phyloP scores from a whole-genome alignment of 2,113 vertebrate genomes.

The Ploceus nigricollis region DNA sequence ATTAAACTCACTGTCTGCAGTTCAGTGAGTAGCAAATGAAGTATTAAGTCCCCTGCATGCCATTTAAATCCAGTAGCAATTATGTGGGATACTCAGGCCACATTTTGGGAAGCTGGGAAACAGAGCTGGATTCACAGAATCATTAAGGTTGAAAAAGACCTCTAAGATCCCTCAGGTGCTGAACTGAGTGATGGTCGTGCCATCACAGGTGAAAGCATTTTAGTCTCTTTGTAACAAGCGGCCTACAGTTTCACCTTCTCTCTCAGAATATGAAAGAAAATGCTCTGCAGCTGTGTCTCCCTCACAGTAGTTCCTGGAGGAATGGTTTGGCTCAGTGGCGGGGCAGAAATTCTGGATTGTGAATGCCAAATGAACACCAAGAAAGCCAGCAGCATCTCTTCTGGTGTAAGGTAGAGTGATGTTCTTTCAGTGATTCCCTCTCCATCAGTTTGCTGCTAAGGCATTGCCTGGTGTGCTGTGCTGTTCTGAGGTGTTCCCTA shows the following conservation, averaged over 20 bases:
- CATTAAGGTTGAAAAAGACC: not conserved
- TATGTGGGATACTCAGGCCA: not conserved
- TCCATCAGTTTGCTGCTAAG: not conserved
- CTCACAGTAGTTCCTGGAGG: fast-evolving
- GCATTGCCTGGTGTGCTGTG: not conserved
- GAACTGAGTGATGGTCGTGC: no score
- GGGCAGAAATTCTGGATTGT: not conserved
- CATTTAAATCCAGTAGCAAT: not conserved
- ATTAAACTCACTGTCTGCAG: not conserved
- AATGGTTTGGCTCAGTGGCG: not conserved
- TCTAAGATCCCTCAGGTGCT: not conserved
- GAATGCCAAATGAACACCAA: not conserved
- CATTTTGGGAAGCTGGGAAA: not conserved
- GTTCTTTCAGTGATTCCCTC: not conserved
- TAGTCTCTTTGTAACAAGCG: no score
- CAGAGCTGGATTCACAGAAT: not conserved
- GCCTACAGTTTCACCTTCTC: not conserved
- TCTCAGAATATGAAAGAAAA: not conserved
- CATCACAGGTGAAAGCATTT: not conserved
- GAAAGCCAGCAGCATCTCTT: not conserved
- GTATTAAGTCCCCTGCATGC: not conserved
- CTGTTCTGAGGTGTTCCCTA: not conserved
- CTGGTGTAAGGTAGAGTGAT: not conserved
- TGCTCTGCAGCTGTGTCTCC: not conserved
- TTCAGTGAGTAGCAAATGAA: not conserved